These are phyloP conservation scores for Drosophila cognata DNA, from an alignment of 2,888 invertebrate species.

Conservation along the genomic window DNA sequence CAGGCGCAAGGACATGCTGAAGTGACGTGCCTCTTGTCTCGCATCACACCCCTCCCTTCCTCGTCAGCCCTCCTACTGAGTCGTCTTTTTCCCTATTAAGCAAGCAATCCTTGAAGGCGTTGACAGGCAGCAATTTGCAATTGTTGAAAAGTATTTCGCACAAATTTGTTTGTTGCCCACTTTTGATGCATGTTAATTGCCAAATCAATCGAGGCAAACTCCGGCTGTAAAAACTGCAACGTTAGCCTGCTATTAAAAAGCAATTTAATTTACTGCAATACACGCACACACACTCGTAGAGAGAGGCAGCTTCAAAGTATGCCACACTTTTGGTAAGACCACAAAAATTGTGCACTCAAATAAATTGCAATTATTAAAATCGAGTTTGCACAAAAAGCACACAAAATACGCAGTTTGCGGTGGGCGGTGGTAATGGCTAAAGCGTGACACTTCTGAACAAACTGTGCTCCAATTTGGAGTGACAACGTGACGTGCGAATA, in stretches of 20 bases:
- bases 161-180: constrained; percentile 45
- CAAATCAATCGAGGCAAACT: constrained; percentile 65
- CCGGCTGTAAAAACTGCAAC: constrained; percentile 54
- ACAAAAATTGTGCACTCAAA: constrained; percentile 60
- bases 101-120: constrained; percentile 45
- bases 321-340: constrained; percentile 50
- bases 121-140: constrained; percentile 67
- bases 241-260: constrained; percentile 63
- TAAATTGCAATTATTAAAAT: constrained; percentile 79
- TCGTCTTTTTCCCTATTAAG: neutral
- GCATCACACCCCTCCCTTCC: neutral
- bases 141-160: constrained; percentile 61
- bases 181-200: constrained; percentile 65
- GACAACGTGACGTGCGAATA: constrained; percentile 19
- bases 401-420: constrained; percentile 5
- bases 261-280: constrained; percentile 64
- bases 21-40: constrained; percentile 23
- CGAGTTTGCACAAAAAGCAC: constrained; percentile 66
- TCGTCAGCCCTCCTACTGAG: neutral
- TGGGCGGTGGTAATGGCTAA: constrained; percentile 4
- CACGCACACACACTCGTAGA: neutral
- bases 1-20: constrained; percentile 36
- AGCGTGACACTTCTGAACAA: neutral
- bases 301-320: constrained; percentile 30
- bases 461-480: neutral